Evolutionary conservation across 2,888 invertebrate species (phyloP), one percentile per base, ranked within the genome.

Genomic region (Conus canariensis): DNA sequence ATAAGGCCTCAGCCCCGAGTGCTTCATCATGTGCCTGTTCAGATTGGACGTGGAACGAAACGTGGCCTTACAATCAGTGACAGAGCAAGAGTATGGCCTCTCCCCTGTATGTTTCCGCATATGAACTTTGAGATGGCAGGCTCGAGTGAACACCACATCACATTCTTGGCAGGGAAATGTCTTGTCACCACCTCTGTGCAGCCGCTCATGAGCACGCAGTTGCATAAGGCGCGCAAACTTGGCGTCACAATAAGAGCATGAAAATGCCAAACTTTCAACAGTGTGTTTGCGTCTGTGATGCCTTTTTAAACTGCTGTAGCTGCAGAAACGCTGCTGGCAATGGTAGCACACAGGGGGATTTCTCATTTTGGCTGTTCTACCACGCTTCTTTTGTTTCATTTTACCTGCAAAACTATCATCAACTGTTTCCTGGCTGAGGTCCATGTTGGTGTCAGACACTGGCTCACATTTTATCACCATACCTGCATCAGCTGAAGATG

Each of bases 71-170:
- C 88, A 89, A 12, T 45, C 80, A 0, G 58, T 19, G 9, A 58
- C 58, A 7, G 59, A 22, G 58, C 88, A 89, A 1, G 60, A 30
- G 64, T 25, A 89, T 7, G 88, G 88, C 45, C 88, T 59, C 80
- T 89, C 88, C 10, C 88, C 88, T 22, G 88, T 83, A 85, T 89
- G 88, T n/a, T 85, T 82, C 16, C 88, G 59, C 88, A 89, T 89
- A 19, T 89, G 88, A n/a, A 82, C 64, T 67, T 67, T 89, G n/a
- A 89, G 83, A 25, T 82, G 82, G 83, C 88, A 89, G 14, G 60
- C 64, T 22, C 82, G 59, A 10, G 88, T 82, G 60, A 83, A 89
- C 56, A 82, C 60, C 56, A 67, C 56, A 10, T 60, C 56, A 45
- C 88, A 89, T 25, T 89, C 88, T 58, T 83, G 83, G 58, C 88